Evolutionary conservation across 2,797 vertebrate species (phyloP), one percentile per base, ranked within the genome.

Genomic region (Orestias chungarensis): DNA sequence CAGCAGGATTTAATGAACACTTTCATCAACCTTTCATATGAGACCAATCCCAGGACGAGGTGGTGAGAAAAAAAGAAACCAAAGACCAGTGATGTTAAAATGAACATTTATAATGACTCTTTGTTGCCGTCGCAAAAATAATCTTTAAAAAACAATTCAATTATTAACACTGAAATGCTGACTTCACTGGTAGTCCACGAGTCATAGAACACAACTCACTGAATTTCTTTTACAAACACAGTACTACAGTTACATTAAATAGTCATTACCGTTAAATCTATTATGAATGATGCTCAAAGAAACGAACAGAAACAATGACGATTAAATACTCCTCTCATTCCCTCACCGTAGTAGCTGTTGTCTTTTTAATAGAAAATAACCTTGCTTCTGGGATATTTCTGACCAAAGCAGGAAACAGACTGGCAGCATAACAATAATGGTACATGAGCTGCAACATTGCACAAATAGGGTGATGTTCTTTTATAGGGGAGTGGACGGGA

Each of bases 51-150:
- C 64, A 77, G 79, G 78, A 80, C 75, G 52, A 79, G 72, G 88
- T 62, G 82, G 72, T n/a, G n/a, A 73, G 86, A 95, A 95, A 85
- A 94, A 94, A 93, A 90, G 92, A 85, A 94, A 93, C 93, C 81
- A 91, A 93, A 95, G 94, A 94, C 94, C 93, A 93, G 94, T 93
- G 94, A 94, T 95, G 94, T 94, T 95, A 94, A 95, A 95, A 95
- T 95, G 95, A 95, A 95, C 94, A 95, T 96, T 96, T 96, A 96
- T 96, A 94, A 95, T 95, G 94, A 95, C 94, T 94, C 90, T 93
- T 93, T 93, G 93, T 93, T 93, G 91, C 92, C 87, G 88, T 91
- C 92, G 91, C 91, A 93, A 93, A 94, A 93, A 94, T 92, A 94
- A 93, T 92, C 89, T 91, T 94, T 92, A 95, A 95, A 95, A 95